Percentiles rank a stretch among this genome's conserved stretches.
Conservation (phyloP, 2,888 invertebrate species). For the Steinernema hermaphroditum region DNA sequence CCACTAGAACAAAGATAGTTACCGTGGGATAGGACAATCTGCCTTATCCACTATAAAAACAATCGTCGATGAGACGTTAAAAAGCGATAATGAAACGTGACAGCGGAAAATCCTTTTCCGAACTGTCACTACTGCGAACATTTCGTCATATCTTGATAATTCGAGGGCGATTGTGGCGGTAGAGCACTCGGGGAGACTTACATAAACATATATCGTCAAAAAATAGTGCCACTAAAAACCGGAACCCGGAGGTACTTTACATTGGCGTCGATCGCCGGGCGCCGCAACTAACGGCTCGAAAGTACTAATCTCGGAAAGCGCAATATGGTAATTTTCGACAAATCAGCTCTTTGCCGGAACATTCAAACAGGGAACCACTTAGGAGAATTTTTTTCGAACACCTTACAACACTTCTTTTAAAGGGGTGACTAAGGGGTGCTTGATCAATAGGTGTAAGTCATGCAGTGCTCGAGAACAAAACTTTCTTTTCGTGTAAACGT, state of each 20-base stretch:
- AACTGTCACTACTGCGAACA: neutral
- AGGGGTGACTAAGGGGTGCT: too few species aligned
- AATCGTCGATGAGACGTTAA: too few species aligned
- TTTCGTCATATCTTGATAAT: conserved; percentile 15
- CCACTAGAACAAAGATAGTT: too few species aligned
- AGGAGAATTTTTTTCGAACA: too few species aligned
- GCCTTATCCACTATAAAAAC: too few species aligned
- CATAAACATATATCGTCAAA: conserved; percentile 28
- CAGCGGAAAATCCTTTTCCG: neutral
- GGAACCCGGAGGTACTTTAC: conserved; percentile 6
- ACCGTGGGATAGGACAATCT: too few species aligned
- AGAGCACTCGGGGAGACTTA: conserved; percentile 7
- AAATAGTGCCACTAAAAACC: conserved; percentile 28
- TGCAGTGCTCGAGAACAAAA: neutral
- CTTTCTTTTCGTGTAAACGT: neutral
- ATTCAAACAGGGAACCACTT: too few species aligned
- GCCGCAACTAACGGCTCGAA: conserved; percentile 10
- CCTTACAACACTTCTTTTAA: too few species aligned
- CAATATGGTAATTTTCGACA: conserved; percentile 6
- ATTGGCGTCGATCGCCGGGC: neutral
- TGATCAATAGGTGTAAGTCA: neutral
- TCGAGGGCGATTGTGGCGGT: conserved; percentile 19
- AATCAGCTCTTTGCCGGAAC: neutral
- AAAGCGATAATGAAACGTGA: too few species aligned
- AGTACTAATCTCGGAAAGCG: conserved; percentile 1